Evolutionary conservation across 2,888 invertebrate species (phyloP), one percentile per base, ranked within the genome.

Genomic region (Drosophila falleni): DNA sequence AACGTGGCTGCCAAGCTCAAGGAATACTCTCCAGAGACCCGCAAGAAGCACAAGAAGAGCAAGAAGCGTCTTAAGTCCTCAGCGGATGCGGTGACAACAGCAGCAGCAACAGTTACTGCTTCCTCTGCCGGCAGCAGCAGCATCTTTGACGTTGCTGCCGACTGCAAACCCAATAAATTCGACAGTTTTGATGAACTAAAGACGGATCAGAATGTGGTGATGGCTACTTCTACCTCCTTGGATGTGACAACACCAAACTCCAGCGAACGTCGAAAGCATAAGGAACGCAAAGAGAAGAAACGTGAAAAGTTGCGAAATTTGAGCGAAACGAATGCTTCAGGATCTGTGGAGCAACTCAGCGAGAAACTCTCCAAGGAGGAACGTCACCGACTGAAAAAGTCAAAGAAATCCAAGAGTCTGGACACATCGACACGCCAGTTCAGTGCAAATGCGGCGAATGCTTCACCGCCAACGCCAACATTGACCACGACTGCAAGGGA

Each of bases 21-120:
- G 56, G 78, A 86, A 39, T 93, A 89, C 92, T 93, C 92, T 78
- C 93, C 90, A 3, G 95, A 95, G 87, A 90, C 94, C 50, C 94
- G 96, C 10, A 96, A 95, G 90, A 97, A 96, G 89, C 97, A 97
- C 89, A 97, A 96, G 92, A 97, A 97, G 93, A 97, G 96, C 89
- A 96, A 96, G 90, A 97, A 96, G 91, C 95, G 96, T 31, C 95
- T 96, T 78, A 97, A 96, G 90, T 94, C 95, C 2, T 70, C 72
- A 0, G 66, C 82, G 8, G 78, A 80, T 29, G 49, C 55, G 10
- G 23, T 61, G 33, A 16, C 26, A n/a, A 11, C 37, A 3, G 33
- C 26, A 19, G 41, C 78, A 65, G 65, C 75, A 64, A 10, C 39
- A 1, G 29, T 31, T 11, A 5, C 23, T 2, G 5, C 37, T 4